Percentiles rank a stretch among this genome's conserved stretches.
Conservation (phyloP, 2,797 vertebrate species). For the Oreortyx pictus region DNA sequence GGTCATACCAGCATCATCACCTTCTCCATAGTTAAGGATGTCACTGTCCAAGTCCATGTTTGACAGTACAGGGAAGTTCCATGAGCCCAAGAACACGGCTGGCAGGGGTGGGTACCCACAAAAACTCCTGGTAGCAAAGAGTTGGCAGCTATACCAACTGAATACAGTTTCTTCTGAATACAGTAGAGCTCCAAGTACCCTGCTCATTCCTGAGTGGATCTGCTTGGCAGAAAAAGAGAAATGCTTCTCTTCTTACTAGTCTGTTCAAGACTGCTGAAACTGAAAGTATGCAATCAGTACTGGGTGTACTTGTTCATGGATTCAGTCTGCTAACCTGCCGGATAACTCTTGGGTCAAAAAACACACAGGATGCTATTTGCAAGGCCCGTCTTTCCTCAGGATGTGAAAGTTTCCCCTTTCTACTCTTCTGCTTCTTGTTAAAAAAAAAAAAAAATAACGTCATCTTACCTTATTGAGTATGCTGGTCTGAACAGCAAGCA, state of each 20-base stretch:
- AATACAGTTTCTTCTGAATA: not conserved
- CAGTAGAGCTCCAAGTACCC: not conserved
- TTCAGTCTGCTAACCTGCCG: not conserved
- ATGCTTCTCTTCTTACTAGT: not conserved
- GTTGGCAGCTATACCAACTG: not conserved
- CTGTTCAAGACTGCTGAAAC: not conserved
- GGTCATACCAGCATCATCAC: not conserved
- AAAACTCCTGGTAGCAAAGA: not conserved
- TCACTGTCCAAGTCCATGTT: not conserved
- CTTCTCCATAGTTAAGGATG: not conserved
- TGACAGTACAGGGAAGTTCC: not conserved
- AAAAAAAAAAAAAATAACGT: not conserved
- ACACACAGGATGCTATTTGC: not conserved
- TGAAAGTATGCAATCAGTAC: not conserved
- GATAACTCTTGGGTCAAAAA: not conserved
- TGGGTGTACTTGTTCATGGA: not conserved
- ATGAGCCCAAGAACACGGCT: not conserved
- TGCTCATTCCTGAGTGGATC: not conserved
- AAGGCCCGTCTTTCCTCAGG: not conserved
- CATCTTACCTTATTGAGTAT: not conserved
- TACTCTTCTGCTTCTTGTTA: not conserved
- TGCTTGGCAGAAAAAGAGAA: not conserved
- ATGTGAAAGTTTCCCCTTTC: not conserved
- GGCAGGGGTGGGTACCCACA: not conserved
- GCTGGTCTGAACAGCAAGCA: not conserved